These are phyloP conservation scores for Austrofundulus limnaeus DNA, from an alignment of 2,113 vertebrate species.

Conservation along the genomic window DNA sequence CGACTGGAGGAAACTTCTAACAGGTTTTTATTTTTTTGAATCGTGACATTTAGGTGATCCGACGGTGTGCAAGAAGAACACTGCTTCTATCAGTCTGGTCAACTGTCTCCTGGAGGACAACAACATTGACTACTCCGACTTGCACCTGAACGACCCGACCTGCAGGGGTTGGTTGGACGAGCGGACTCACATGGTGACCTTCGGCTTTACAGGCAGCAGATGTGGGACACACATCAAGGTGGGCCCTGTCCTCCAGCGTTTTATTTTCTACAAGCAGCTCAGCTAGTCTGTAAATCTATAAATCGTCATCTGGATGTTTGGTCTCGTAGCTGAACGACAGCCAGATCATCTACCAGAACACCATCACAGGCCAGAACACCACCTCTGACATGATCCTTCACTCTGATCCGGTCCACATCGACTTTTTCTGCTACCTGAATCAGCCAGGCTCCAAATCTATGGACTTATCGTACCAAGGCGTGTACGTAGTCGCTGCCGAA, in stretches of 20 bases:
- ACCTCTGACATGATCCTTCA: constrained; percentile 9
- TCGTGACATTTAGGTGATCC: constrained; percentile 23
- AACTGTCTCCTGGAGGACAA: constrained; percentile 48
- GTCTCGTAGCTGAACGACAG: not conserved
- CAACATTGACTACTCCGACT: constrained; percentile 19
- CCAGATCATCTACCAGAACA: not conserved
- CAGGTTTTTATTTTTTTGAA: too few species aligned
- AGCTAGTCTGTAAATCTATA: too few species aligned
- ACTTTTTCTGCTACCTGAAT: constrained; percentile 36
- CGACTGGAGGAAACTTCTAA: not conserved
- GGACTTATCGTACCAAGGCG: constrained; percentile 17
- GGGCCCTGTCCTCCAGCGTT: not conserved
- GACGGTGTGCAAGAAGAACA: not conserved
- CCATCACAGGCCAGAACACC: not conserved
- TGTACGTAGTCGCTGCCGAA: not conserved
- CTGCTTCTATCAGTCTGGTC: constrained; percentile 20
- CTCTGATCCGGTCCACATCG: not conserved
- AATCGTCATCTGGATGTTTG: too few species aligned
- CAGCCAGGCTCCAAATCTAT: constrained; percentile 1
- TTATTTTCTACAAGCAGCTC: not conserved
- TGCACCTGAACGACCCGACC: constrained; percentile 34
- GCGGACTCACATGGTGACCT: constrained; percentile 29
- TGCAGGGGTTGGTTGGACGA: constrained; percentile 26
- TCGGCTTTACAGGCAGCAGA: constrained; percentile 5
- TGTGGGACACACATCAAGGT: constrained; percentile 33